These are phyloP conservation scores for Catocala sponsa DNA, from an alignment of 2,888 invertebrate species.

Conservation along the genomic window DNA sequence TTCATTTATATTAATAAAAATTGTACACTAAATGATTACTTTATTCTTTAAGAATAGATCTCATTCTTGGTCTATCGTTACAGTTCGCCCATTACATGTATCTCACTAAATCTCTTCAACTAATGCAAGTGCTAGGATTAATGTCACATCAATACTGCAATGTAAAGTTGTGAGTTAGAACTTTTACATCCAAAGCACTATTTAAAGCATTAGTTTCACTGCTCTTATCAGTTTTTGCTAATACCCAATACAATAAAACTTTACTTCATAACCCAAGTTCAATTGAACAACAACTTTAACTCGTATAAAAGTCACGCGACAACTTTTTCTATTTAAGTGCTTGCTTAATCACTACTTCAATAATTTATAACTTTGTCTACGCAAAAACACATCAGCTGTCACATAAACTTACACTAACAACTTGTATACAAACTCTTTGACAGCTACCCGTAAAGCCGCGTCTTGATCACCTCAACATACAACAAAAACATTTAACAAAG, in stretches of 20 bases:
- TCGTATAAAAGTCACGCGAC: conserved; percentile 13
- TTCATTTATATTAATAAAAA: too few relatives aligned
- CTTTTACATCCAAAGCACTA: too few relatives aligned
- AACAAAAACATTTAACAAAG: conserved; percentile 7
- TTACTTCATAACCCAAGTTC: conserved; percentile 7
- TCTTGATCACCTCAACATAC: background rate
- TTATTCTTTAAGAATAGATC: too few relatives aligned
- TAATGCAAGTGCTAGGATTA: too few relatives aligned
- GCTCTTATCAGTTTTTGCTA: too few relatives aligned
- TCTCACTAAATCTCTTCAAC: too few relatives aligned
- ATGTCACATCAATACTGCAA: too few relatives aligned
- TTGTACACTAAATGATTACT: too few relatives aligned
- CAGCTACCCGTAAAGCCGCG: conserved; percentile 7
- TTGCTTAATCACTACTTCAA: conserved; percentile 16
- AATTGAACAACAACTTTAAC: conserved; percentile 17
- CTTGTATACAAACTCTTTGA: conserved; percentile 18
- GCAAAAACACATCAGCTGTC: conserved; percentile 17
- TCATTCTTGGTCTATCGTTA: too few relatives aligned
- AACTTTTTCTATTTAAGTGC: conserved; percentile 11
- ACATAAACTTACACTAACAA: conserved; percentile 12
- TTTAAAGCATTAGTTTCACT: too few relatives aligned
- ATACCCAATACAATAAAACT: background rate
- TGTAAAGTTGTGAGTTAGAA: too few relatives aligned
- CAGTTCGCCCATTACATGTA: too few relatives aligned
- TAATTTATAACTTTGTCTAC: conserved; percentile 10